These are phyloP conservation scores for Linyphia triangularis DNA, from an alignment of 2,888 invertebrate genomes.

Conservation along the genomic window DNA sequence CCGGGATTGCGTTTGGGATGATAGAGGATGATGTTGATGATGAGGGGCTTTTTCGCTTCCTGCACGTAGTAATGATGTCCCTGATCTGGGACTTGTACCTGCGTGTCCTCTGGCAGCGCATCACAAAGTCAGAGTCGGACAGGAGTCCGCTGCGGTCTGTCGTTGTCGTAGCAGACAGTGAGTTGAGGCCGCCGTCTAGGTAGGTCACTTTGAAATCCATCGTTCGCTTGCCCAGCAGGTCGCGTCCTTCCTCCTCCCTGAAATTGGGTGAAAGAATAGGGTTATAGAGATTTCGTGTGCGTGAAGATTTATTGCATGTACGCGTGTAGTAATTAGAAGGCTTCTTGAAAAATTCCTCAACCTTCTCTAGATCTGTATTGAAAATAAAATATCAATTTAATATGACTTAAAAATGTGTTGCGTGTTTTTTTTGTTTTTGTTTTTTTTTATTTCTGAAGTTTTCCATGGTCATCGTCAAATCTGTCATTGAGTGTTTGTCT, in stretches of 20 bases:
- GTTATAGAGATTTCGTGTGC: too few species aligned
- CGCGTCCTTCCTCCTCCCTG: constrained; percentile 96
- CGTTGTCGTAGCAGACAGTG: constrained; percentile 85
- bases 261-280: too few species aligned
- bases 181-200: constrained; percentile 92
- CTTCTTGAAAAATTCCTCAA: too few species aligned
- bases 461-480: too few species aligned
- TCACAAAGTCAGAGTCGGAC: constrained; percentile 75
- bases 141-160: constrained; percentile 79
- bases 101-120: constrained; percentile 86
- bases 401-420: too few species aligned
- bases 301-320: too few species aligned
- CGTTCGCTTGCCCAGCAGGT: constrained; percentile 96
- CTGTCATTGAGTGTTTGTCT: too few species aligned
- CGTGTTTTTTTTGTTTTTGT: too few species aligned
- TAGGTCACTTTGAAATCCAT: constrained; percentile 99
- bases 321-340: too few species aligned
- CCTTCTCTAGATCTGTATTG: too few species aligned
- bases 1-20: constrained; percentile 40
- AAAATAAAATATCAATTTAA: too few species aligned
- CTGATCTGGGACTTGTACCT: constrained; percentile 95
- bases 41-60: constrained; percentile 58
- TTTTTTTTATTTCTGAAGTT: too few species aligned
- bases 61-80: constrained; percentile 87
- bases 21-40: background rate